A percentile compares a stretch with the other conserved stretches of the same genome.
Conservation (phyloP, 1,140 invertebrate species). For the Nixonia krombeini region DNA sequence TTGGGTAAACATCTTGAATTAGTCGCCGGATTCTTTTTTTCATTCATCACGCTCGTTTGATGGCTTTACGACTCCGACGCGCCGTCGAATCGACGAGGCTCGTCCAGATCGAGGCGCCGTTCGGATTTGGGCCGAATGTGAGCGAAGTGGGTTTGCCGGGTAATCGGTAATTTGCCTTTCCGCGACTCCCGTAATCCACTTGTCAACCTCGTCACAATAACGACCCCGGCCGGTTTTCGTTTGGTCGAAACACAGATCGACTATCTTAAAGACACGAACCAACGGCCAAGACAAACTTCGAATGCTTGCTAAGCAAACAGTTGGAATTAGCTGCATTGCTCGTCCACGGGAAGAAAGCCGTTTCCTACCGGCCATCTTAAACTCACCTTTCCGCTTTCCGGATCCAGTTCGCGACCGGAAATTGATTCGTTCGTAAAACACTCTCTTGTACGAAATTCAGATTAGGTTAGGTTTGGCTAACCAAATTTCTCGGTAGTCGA, state of each 20-base stretch:
- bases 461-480: too few species aligned
- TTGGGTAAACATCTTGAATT: slow-evolving; percentile 58
- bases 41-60: slow-evolving; percentile 47
- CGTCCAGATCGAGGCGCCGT: slow-evolving; percentile 26
- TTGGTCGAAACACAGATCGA: slow-evolving; percentile 70
- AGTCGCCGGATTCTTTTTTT: slow-evolving; percentile 53
- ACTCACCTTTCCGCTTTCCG: slow-evolving; percentile 36
- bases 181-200: slow-evolving; percentile 35
- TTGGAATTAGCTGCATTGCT: slow-evolving; percentile 69
- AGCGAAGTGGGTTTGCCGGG: too few species aligned
- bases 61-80: slow-evolving; percentile 50
- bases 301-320: slow-evolving; percentile 72
- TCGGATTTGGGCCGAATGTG: too few species aligned
- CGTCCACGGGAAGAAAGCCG: slow-evolving; percentile 58
- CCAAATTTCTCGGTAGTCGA: too few species aligned
- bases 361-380: slow-evolving; percentile 56
- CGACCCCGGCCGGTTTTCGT: slow-evolving; percentile 63
- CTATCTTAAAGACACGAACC: slow-evolving; percentile 71
- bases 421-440: too few species aligned
- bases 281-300: slow-evolving; percentile 72
- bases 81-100: slow-evolving; percentile 46
- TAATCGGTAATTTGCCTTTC: too few species aligned
- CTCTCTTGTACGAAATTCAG: too few species aligned
- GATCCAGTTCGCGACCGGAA: too few species aligned
- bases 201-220: slow-evolving; percentile 62